Conservation (phyloP, 2,888 invertebrate species). For the Ferdinandea cuprea region DNA sequence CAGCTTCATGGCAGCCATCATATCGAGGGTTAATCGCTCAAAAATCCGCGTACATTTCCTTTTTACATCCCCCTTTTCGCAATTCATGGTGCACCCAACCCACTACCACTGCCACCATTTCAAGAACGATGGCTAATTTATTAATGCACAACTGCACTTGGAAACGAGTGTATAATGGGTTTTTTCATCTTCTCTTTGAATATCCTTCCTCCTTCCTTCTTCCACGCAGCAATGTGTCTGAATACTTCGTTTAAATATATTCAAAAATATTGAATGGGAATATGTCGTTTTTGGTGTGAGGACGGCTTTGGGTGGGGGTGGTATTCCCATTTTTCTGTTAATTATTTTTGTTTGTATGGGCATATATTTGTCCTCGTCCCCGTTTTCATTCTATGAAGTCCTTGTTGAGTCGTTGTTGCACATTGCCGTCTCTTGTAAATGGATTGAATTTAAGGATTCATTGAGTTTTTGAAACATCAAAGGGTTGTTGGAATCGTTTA, state of each 20-base stretch:
- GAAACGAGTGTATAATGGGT: conserved; percentile 66
- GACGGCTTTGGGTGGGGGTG: conserved; percentile 17
- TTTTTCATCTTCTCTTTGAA: conserved; percentile 53
- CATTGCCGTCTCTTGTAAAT: conserved; percentile 32
- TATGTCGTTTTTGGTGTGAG: no score
- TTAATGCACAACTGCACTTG: conserved; percentile 69
- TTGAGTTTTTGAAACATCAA: conserved; percentile 70
- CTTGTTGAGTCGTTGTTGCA: neutral
- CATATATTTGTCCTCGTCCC: conserved; percentile 7
- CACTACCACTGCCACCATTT: no score
- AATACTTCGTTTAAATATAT: neutral
- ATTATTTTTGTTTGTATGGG: conserved; percentile 64
- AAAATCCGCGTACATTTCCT: conserved; percentile 62
- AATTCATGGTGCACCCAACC: neutral
- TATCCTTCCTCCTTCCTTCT: conserved; percentile 1
- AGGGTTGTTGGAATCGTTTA: conserved; percentile 68
- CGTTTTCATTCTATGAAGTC: no score
- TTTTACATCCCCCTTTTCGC: conserved; percentile 17
- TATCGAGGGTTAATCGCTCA: conserved; percentile 72
- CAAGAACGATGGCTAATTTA: conserved; percentile 66
- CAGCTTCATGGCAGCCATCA: conserved; percentile 19
- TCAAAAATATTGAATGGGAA: no score
- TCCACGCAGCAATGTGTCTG: no score
- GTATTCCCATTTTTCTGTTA: conserved; percentile 45
- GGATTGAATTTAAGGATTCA: conserved; percentile 72